These are phyloP conservation scores for Oplegnathus fasciatus DNA, from an alignment of 2,113 vertebrate genomes.

Conservation along the genomic window DNA sequence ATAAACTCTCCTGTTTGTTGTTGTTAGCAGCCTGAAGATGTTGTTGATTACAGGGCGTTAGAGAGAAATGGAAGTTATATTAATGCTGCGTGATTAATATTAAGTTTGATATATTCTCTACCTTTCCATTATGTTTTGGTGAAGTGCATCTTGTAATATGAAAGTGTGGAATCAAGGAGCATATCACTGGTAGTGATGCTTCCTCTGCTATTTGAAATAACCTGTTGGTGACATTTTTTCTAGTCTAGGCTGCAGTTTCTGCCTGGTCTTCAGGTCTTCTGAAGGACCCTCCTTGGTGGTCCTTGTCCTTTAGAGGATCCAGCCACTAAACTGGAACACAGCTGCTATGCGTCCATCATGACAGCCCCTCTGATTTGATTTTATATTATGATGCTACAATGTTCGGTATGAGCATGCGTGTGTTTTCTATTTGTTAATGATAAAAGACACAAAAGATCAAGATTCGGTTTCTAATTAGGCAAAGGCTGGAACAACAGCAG, in stretches of 20 bases:
- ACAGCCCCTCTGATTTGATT: neutral
- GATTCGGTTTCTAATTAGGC: too few species aligned
- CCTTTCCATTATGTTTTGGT: too few species aligned
- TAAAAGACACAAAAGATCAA: neutral
- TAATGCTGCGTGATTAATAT: too few species aligned
- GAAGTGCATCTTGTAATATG: too few species aligned
- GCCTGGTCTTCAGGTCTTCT: neutral
- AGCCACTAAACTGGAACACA: neutral
- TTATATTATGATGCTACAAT: neutral
- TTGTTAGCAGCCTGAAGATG: neutral
- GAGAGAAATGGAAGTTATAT: neutral
- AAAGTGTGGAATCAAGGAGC: too few species aligned
- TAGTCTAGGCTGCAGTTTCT: neutral
- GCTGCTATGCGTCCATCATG: neutral
- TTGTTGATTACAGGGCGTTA: neutral
- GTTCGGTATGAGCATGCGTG: neutral
- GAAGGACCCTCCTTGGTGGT: neutral
- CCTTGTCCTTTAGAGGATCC: neutral
- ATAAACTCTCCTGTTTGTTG: neutral
- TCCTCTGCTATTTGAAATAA: neutral
- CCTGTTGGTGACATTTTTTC: neutral
- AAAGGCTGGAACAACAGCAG: slow-evolving; percentile 28
- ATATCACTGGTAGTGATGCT: too few species aligned
- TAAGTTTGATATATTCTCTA: too few species aligned
- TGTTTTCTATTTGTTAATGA: neutral